Evolutionary conservation across 2,888 invertebrate species (phyloP), one percentile per base, ranked within the genome.

Genomic region (Cryptocephalus moraei): DNA sequence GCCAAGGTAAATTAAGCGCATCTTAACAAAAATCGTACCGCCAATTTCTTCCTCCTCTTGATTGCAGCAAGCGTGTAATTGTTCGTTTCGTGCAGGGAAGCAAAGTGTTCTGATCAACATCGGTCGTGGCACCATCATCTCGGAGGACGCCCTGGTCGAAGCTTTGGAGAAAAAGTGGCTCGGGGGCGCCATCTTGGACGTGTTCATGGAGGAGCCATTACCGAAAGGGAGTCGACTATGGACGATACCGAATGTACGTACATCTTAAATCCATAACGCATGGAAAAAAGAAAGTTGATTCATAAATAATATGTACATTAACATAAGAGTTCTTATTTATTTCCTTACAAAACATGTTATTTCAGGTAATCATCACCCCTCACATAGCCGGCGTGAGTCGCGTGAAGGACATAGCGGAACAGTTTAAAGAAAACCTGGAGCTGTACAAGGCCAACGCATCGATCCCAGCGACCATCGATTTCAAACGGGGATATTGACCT

Each of bases 121-220:
- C 47, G 80, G 79, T 1, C 64, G 79, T 59, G 77, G 79, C 33
- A 71, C 71, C 50, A 63, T 79, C n/a, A 73, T 79, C 11, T 66
- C 64, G 49, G 78, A 79, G 59, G 53, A 57, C 1, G 72, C 72
- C 51, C 61, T 80, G 33, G 52, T 79, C 6, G 64, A 68, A 41
- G 78, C 79, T 9, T 56, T 80, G 33, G 64, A 73, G 43, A 61
- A 72, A 32, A 67, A 69, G 11, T 79, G 77, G 77, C 63, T 80
- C 44, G 70, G 73, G 1, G 75, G 69, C 36, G 78, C 77, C 39
- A 71, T 78, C 54, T 63, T 79, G 39, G 79, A 80, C 63, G 79
- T 79, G 13, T 76, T 76, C 62, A 65, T 69, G 49, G 55, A 57
- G 32, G 79, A 79, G 61, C 79, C 79, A n/a, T 60, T 79, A 38